phyloP scores from a whole-genome alignment of 2,888 invertebrate genomes.

The Parascotia fuliginaria region DNA sequence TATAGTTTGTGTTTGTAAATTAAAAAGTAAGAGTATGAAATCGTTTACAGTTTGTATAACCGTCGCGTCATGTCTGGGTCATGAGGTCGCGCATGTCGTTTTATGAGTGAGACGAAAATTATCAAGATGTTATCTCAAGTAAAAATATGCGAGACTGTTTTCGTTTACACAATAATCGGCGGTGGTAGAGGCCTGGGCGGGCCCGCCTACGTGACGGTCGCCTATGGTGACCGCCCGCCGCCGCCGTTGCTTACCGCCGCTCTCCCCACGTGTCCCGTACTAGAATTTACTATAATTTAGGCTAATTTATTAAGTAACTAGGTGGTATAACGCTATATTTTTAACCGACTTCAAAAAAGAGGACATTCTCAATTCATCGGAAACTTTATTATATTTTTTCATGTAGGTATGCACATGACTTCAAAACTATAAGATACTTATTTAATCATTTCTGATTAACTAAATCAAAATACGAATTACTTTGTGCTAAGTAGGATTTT shows the following conservation, averaged over 20 bases:
- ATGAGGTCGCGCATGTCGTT: not conserved
- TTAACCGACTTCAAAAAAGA: too few relatives aligned
- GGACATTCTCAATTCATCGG: too few relatives aligned
- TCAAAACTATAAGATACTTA: too few relatives aligned
- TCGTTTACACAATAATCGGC: slow-evolving; percentile 46
- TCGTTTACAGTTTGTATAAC: not conserved
- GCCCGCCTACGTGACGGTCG: slow-evolving; percentile 68
- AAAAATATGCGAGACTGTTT: slow-evolving; percentile 35
- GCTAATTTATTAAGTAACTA: too few relatives aligned
- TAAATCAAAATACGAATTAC: too few relatives aligned
- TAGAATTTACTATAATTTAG: not conserved
- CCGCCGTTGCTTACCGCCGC: slow-evolving; percentile 20
- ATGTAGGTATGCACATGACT: too few relatives aligned
- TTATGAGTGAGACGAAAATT: slow-evolving; percentile 13
- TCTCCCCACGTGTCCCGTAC: slow-evolving; percentile 51
- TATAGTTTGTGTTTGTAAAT: not conserved
- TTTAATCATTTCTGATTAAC: too few relatives aligned
- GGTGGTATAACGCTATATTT: too few relatives aligned
- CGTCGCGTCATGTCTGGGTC: slow-evolving; percentile 7
- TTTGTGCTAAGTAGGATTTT: too few relatives aligned
- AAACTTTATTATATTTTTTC: too few relatives aligned
- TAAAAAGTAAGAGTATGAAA: not conserved
- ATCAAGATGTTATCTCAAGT: slow-evolving; percentile 16
- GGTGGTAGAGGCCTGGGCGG: slow-evolving; percentile 48
- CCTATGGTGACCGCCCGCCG: slow-evolving; percentile 71